Conservation (phyloP, 2,797 vertebrate genomes). For the Acanthurus lineatus region DNA sequence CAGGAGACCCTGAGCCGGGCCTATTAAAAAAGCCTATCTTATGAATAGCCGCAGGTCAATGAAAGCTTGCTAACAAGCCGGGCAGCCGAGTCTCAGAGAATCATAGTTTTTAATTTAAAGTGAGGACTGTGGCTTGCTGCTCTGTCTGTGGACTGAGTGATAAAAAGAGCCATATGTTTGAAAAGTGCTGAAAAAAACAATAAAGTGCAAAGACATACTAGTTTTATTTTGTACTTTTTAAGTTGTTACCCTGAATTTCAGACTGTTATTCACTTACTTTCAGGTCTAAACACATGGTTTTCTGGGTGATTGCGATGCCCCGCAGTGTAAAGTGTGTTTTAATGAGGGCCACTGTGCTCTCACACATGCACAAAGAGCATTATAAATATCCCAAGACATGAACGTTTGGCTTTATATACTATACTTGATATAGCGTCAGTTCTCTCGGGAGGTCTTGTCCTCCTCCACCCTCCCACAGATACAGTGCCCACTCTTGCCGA, state of each 20-base stretch:
- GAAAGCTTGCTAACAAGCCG: conserved; percentile 67
- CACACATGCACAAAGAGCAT: not conserved
- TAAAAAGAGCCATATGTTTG: not conserved
- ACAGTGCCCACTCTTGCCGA: conserved; percentile 37
- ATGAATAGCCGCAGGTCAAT: conserved; percentile 67
- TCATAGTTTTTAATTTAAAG: conserved; percentile 46
- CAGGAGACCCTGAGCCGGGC: conserved; percentile 55
- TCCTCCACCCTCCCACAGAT: conserved; percentile 48
- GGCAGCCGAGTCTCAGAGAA: conserved; percentile 29
- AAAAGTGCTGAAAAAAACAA: not conserved
- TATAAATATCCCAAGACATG: conserved; percentile 9
- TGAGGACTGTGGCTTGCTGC: conserved; percentile 10
- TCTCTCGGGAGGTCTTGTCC: conserved; percentile 54
- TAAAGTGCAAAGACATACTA: not conserved
- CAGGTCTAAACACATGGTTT: not conserved
- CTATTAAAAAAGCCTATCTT: conserved; percentile 39
- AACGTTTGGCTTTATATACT: conserved; percentile 14
- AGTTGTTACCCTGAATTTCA: too few relatives aligned
- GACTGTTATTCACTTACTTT: too few relatives aligned
- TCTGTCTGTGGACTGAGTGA: not conserved
- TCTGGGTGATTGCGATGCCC: not conserved
- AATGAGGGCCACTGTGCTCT: too few relatives aligned
- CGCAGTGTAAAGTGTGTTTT: not conserved
- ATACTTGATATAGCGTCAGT: conserved; percentile 16
- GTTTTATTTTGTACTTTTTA: too few relatives aligned